phyloP scores from a whole-genome alignment of 2,888 invertebrate species.

The Colostygia pectinataria region DNA sequence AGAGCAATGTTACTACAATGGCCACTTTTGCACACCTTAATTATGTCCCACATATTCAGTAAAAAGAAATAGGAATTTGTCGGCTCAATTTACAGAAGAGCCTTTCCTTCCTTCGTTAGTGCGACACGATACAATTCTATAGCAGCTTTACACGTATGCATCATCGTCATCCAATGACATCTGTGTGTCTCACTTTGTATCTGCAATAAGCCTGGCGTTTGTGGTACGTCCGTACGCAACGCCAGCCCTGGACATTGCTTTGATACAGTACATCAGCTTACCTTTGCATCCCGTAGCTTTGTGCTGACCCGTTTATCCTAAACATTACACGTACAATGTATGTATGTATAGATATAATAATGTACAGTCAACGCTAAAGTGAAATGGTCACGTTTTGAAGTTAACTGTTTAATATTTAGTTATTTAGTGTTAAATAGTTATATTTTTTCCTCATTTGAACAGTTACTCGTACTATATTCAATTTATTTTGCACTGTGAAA shows the following conservation, averaged over 20 bases:
- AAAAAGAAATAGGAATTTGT: too few relatives aligned
- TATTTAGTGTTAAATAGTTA: not conserved
- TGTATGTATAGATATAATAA: not conserved
- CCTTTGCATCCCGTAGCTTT: conserved; percentile 1
- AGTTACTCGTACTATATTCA: too few relatives aligned
- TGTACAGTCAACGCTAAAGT: not conserved
- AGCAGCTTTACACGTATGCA: not conserved
- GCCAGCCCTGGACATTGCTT: conserved; percentile 10
- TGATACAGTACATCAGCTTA: conserved; percentile 9
- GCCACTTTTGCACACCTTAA: too few relatives aligned
- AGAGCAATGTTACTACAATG: too few relatives aligned
- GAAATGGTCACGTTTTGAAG: not conserved
- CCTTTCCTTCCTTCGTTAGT: too few relatives aligned
- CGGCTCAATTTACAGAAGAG: too few relatives aligned
- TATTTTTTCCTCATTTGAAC: too few relatives aligned
- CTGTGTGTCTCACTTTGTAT: conserved; percentile 6
- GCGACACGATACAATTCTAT: too few relatives aligned
- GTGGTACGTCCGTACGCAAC: conserved; percentile 7
- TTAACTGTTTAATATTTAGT: not conserved
- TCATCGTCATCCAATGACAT: not conserved
- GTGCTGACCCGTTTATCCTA: conserved; percentile 12
- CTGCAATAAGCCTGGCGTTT: conserved; percentile 5
- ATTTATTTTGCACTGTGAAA: too few relatives aligned
- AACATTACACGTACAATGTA: not conserved
- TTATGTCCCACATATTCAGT: too few relatives aligned